Evolutionary conservation across 2,113 vertebrate species (phyloP), one percentile per base, ranked within the genome.

Genomic region (Pygoscelis adeliae): DNA sequence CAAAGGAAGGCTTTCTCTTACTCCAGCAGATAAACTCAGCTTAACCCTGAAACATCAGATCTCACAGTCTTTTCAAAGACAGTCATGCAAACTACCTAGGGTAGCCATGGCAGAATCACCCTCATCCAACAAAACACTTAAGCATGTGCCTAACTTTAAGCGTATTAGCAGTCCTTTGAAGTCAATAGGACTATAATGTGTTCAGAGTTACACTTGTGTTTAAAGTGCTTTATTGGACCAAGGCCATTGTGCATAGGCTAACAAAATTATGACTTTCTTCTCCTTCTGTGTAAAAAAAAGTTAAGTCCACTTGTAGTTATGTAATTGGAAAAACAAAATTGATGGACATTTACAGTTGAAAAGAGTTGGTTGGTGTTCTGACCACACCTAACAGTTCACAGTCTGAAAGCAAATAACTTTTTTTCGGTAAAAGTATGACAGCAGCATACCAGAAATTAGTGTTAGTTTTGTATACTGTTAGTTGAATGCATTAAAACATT

Each of bases 211-310:
- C 95, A 90, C 34, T 55, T 25, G 58, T 53, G 52, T 49, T 82
- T 83, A 89, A 94, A 94, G 84, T 70, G 89, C 58, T 95, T 96
- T 83, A 83, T 50, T 94, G 84, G 55, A 93, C 52, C 49, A 73
- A 61, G 69, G 90, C 76, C 87, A 79, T 26, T 5, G 29, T 53
- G 47, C 40, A 56, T 0, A 72, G 44, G 34, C 44, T 88, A 63
- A 87, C 20, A 88, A 87, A 90, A 90, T 67, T 46, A 65, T 56
- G 29, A 72, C 81, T 78, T 89, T 42, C 53, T 47, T 78, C 53
- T 93, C 36, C 71, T 74, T 47, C 47, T 52, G 21, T 38, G 50
- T 13, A 69, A 86, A 86, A 50, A 83, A 15, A 27, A 21, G 9
- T 17, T 11, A 55, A 71, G 25, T 49, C 62, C 22, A 65, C 55